Base-by-base conservation (phyloP, 2,113 vertebrate genomes). In the Vimba vimba region DNA sequence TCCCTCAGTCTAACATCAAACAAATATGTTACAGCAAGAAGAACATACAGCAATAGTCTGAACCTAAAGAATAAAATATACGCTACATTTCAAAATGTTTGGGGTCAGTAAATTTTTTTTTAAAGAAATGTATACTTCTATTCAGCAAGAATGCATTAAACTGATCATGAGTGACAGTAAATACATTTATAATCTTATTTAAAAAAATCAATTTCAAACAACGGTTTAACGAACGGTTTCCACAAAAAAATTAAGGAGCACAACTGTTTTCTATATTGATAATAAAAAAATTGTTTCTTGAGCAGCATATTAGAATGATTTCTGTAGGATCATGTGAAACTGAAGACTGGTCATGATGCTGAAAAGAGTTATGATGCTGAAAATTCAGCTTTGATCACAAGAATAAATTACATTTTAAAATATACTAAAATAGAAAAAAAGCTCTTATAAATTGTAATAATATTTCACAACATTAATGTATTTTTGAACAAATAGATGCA, bases 1-100 rank as follows among this genome's bases (percentile, higher is more conserved):
- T 85, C 98, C 98, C 86, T 99, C 98, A 6, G 92, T 96, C 97
- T 99, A 83, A 83, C 79, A 87, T 45, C 1, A 57, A 59, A 71
- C 10, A 83, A 12, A 75, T 13, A 75, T 39, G 17, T 83, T 39
- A 83, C 2, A 6, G 23, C n/a, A n/a, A n/a, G 8, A 74, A 57
- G 21, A 81, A 81, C 15, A 81, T 6, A 47, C 7, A 47, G 12
- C 12, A 17, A 30, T 52, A 50, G 9, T 55, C 39, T 23, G 9
- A 30, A 82, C 17, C 27, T 25, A 47, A 52, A 77, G 0, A 17
- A 76, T 1, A 30, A 77, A 77, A 0, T 8, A 52, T 13, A 76
- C 0, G 10, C 11, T 17, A 55, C n/a, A 21, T 15, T 52, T 50
- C 8, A 77, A 19, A 43, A 52, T 8, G n/a, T 77, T 21, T 47